Percentiles rank a stretch among this genome's conserved stretches.
Conservation (phyloP, 2,888 invertebrate species). For the Cloeon dipterum region DNA sequence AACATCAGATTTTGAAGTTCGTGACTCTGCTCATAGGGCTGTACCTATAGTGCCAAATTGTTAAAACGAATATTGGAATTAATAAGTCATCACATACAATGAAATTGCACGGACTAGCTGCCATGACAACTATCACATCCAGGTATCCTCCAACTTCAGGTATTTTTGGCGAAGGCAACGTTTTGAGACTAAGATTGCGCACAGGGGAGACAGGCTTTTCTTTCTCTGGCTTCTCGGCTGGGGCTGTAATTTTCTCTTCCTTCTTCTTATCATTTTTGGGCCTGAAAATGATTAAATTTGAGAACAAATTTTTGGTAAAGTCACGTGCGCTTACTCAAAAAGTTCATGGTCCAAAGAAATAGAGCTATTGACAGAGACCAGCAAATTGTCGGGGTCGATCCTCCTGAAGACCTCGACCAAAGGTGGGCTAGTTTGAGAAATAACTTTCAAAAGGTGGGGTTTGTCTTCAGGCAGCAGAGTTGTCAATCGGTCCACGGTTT, state of each 20-base stretch:
- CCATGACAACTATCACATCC: slow-evolving; percentile 47
- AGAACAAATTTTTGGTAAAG: no score
- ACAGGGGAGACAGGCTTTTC: not conserved
- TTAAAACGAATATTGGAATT: not conserved
- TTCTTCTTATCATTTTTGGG: slow-evolving; percentile 6
- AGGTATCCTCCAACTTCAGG: slow-evolving; percentile 30
- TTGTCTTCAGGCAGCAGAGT: slow-evolving; percentile 21
- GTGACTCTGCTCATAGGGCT: slow-evolving; percentile 21
- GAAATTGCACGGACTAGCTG: slow-evolving; percentile 54
- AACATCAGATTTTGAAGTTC: slow-evolving; percentile 36
- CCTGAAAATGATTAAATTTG: slow-evolving; percentile 3
- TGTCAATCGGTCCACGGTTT: slow-evolving; percentile 12
- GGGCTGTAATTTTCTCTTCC: no score
- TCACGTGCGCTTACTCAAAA: slow-evolving; percentile 19
- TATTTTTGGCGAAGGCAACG: slow-evolving; percentile 19
- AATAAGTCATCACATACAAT: slow-evolving; percentile 23
- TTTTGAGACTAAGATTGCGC: slow-evolving; percentile 12
- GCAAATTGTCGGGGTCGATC: slow-evolving; percentile 31
- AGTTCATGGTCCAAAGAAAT: slow-evolving; percentile 35
- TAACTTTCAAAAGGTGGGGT: slow-evolving; percentile 27
- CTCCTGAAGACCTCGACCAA: slow-evolving; percentile 45
- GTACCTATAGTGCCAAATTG: slow-evolving; percentile 19
- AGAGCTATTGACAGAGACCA: slow-evolving; percentile 46
- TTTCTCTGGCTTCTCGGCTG: not conserved
- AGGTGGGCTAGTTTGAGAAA: slow-evolving; percentile 9